Conservation (phyloP, 2,797 vertebrate genomes). For the Avahi laniger region DNA sequence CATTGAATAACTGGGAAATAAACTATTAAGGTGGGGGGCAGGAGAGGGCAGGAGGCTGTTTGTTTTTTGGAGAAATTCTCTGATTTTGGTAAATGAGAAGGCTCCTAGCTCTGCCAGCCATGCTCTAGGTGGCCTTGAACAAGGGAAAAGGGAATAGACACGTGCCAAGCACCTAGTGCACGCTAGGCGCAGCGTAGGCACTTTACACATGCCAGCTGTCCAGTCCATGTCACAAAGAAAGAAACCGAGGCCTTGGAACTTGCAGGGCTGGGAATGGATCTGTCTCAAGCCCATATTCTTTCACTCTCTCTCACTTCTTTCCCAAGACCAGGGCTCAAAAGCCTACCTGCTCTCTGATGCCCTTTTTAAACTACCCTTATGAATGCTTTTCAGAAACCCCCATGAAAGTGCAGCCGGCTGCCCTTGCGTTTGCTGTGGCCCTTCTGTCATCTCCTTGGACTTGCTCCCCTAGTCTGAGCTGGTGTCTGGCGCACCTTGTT, state of each 20-base stretch:
- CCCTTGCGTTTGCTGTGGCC: accelerated
- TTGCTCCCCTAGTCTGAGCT: neutral
- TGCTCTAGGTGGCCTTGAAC: neutral
- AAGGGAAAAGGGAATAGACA: neutral
- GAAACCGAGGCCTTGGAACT: neutral
- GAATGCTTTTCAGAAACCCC: accelerated
- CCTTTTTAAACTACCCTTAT: neutral
- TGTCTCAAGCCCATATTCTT: neutral
- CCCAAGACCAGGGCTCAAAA: neutral
- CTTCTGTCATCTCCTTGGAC: neutral
- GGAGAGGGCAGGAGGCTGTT: neutral
- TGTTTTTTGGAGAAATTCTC: neutral
- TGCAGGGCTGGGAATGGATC: neutral
- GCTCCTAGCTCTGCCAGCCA: neutral
- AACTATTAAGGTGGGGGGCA: neutral
- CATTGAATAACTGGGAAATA: slow-evolving; percentile 49
- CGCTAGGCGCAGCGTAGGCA: accelerated
- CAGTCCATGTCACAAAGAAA: neutral
- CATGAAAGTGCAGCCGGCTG: neutral
- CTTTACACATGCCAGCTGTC: accelerated
- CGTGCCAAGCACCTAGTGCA: neutral
- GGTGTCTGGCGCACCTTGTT: neutral
- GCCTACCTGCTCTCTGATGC: neutral
- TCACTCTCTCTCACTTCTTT: too few relatives aligned
- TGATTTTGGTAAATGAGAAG: neutral